Evolutionary conservation across 2,888 invertebrate genomes (phyloP).

Genomic region (Lithosia quadra): DNA sequence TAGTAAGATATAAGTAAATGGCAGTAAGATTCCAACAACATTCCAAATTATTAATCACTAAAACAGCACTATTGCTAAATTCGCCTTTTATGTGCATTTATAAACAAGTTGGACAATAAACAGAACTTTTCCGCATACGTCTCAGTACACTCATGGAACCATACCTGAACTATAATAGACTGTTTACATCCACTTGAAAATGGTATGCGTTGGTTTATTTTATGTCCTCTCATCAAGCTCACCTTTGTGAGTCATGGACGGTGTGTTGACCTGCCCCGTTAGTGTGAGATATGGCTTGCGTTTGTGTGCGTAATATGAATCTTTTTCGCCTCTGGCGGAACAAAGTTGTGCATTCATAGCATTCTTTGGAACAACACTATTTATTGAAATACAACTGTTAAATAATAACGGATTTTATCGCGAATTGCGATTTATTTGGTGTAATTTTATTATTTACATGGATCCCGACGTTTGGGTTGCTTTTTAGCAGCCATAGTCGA

Average conservation of each 20-base stretch:
- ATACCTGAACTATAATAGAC: conserved; percentile 26
- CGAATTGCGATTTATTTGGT: too few relatives aligned
- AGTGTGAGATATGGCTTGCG: conserved; percentile 41
- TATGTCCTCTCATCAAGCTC: conserved; percentile 52
- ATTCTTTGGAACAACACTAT: neutral
- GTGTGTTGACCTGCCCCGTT: conserved; percentile 70
- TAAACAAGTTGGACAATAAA: neutral
- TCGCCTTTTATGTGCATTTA: neutral
- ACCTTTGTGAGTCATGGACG: conserved; percentile 70
- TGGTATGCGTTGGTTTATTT: conserved; percentile 48
- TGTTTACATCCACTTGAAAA: conserved; percentile 47
- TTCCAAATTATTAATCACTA: neutral
- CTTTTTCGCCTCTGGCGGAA: conserved; percentile 26
- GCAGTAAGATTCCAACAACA: neutral
- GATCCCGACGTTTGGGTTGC: too few relatives aligned
- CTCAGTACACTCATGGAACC: conserved; percentile 13
- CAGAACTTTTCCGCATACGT: conserved; percentile 17
- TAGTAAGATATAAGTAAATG: neutral
- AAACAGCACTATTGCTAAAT: neutral
- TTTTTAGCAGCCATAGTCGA: too few relatives aligned
- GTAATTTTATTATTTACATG: too few relatives aligned
- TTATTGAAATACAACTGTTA: neutral
- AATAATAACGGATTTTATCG: too few relatives aligned
- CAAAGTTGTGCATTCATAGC: conserved; percentile 12
- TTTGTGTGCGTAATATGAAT: conserved; percentile 47